Base-by-base conservation (phyloP, 2,797 vertebrate species). In the Semaprochilodus insignis region DNA sequence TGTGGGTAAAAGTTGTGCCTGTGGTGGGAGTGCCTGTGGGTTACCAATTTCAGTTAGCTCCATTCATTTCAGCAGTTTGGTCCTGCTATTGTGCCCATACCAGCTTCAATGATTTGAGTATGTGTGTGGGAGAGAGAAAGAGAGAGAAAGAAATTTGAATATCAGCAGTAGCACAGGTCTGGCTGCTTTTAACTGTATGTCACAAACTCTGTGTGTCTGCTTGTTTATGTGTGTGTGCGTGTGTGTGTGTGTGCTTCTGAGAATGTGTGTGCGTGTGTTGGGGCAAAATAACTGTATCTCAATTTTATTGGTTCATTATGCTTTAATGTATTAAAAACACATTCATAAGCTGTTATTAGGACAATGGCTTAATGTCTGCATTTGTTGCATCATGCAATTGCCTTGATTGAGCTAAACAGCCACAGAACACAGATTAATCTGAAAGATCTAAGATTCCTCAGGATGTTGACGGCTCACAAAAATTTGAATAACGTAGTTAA, bases 151-250 rank as follows among this genome's bases (percentile, higher is more conserved):
- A 25, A 44, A 52, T 65, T 65, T 52, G 76, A 23, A 65, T 78
- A 65, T 78, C 60, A 66, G 76, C 76, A 65, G 60, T 27, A 65
- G 62, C 51, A 60, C 60, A 65, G 65, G 62, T 52, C 57, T 60
- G 34, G 55, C 11, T 75, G 74, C 31, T 27, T 75, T 57, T 62
- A 60, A 59, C 54, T 60, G 34, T 75, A 40, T 75, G 31, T 75
- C 54, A 40, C 54, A 31, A 59, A 21, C 25, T 60, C 17, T 60
- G 74, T 62, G 57, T 62, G 57, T 54, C 36, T 65, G 74, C 48
- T 10, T 77, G 17, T 77, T 60, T 51, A 25, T 52, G 60, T 31
- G 60, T 52, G 62, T 25, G 62, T 52, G 11, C 3, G 55, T 23
- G 34, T 48, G 19, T 25, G 59, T 44, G 23, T 14, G 52, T 17